Conservation (phyloP, 2,888 invertebrate genomes). For the Hesperia comma region DNA sequence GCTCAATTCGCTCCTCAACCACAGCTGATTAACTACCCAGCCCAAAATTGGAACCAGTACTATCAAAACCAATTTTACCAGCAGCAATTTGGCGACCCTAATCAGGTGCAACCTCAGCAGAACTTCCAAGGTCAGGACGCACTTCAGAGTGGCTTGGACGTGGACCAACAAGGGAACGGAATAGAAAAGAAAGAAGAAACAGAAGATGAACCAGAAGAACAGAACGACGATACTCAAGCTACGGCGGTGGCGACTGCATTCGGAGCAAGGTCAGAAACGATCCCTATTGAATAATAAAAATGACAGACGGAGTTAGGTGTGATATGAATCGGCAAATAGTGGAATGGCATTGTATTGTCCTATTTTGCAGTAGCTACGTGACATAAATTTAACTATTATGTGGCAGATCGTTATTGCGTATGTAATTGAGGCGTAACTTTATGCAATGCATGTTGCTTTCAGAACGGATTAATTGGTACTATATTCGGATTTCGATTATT, state of each 20-base stretch:
- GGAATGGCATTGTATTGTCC: slow-evolving; percentile 35
- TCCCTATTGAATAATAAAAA: slow-evolving; percentile 51
- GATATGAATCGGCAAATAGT: slow-evolving; percentile 45
- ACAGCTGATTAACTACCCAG: slow-evolving; percentile 30
- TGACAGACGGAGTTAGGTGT: slow-evolving; percentile 43
- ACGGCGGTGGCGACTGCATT: slow-evolving; percentile 76
- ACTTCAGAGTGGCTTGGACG: slow-evolving; percentile 68
- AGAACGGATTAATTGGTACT: background rate
- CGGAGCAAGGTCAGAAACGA: slow-evolving; percentile 67
- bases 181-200: slow-evolving; percentile 61
- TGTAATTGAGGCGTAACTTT: slow-evolving; percentile 13
- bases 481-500: background rate
- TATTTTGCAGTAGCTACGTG: slow-evolving; percentile 32
- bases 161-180: slow-evolving; percentile 70
- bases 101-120: slow-evolving; percentile 43
- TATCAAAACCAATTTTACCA: slow-evolving; percentile 23
- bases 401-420: slow-evolving; percentile 20
- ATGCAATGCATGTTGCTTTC: background rate
- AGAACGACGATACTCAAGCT: slow-evolving; percentile 52
- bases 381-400: slow-evolving; percentile 36
- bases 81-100: slow-evolving; percentile 37
- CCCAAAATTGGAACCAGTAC: slow-evolving; percentile 30
- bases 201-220: slow-evolving; percentile 49
- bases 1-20: slow-evolving; percentile 35
- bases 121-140: slow-evolving; percentile 42